A percentile compares a stretch with the other conserved stretches of the same genome.
These are phyloP conservation scores for Listronotus oregonensis DNA, from an alignment of 1,140 invertebrate species.

Conservation along the genomic window DNA sequence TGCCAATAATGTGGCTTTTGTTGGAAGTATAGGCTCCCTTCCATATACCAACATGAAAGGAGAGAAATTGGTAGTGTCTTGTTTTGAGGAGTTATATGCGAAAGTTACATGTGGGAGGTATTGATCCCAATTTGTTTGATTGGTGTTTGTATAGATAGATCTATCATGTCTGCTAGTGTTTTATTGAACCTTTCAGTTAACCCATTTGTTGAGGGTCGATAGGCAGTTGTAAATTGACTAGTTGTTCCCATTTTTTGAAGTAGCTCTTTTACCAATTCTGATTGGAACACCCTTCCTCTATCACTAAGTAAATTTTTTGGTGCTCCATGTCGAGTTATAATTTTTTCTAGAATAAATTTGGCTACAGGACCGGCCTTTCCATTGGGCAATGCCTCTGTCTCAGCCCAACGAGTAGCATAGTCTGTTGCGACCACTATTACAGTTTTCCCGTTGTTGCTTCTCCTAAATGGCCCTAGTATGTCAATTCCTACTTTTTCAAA, in stretches of 20 bases:
- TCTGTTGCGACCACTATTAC: slow-evolving; percentile 42
- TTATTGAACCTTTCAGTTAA: slow-evolving; percentile 49
- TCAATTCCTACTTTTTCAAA: slow-evolving; percentile 40
- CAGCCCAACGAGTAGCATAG: slow-evolving; percentile 44
- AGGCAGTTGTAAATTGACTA: slow-evolving; percentile 45
- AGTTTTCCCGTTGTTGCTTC: slow-evolving; percentile 36
- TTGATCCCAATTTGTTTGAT: slow-evolving; percentile 39
- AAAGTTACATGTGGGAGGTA: slow-evolving; percentile 37
- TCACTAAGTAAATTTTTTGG: slow-evolving; percentile 37
- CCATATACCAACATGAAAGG: slow-evolving; percentile 37
- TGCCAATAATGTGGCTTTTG: slow-evolving; percentile 30
- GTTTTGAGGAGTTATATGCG: slow-evolving; percentile 32
- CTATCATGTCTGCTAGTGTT: slow-evolving; percentile 42
- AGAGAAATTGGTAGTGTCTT: slow-evolving; percentile 35
- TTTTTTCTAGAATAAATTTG: slow-evolving; percentile 41
- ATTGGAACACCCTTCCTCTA: slow-evolving; percentile 38
- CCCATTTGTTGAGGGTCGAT: slow-evolving; percentile 50
- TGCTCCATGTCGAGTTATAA: slow-evolving; percentile 41
- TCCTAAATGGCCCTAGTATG: slow-evolving; percentile 41
- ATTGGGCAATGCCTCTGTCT: slow-evolving; percentile 37
- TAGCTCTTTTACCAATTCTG: slow-evolving; percentile 40
- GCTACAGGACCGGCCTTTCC: slow-evolving; percentile 37
- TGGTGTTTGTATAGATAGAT: slow-evolving; percentile 33
- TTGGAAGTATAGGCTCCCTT: slow-evolving; percentile 35
- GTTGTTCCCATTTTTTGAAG: slow-evolving; percentile 35